Evolutionary conservation across 2,113 vertebrate species (phyloP).

Genomic region (Aptenodytes patagonicus): DNA sequence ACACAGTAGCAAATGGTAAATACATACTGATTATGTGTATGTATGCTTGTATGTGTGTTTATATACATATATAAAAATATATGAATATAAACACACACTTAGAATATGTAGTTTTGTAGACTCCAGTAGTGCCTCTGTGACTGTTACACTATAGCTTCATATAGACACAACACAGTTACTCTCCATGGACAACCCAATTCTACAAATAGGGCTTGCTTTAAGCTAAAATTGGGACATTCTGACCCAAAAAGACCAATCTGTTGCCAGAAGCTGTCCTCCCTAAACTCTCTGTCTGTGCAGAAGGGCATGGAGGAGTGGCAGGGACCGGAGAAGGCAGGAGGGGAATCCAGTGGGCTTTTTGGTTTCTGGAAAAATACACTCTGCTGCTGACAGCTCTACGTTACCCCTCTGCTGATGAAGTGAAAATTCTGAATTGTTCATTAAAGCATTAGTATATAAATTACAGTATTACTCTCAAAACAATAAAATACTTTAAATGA

Average conservation of each 20-base stretch:
- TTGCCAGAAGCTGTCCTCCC: background rate
- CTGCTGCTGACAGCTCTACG: background rate
- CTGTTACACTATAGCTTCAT: fast-evolving
- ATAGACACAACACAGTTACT: background rate
- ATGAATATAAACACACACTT: background rate
- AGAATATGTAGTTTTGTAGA: background rate
- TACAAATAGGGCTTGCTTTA: background rate
- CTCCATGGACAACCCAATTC: background rate
- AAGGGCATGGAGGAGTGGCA: background rate
- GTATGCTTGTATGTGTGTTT: background rate
- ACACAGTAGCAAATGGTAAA: background rate
- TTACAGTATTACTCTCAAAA: background rate
- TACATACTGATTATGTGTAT: fast-evolving
- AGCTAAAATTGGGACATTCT: background rate
- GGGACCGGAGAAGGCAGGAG: background rate
- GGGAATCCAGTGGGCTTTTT: background rate
- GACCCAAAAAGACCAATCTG: background rate
- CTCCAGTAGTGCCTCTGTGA: background rate
- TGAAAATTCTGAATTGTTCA: background rate
- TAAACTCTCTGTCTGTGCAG: background rate
- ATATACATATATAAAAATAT: fast-evolving
- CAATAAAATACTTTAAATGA: background rate
- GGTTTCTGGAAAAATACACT: background rate
- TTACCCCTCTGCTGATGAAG: background rate
- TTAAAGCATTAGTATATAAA: background rate